Conservation (phyloP, 2,797 vertebrate genomes). For the Alfaro cultratus region DNA sequence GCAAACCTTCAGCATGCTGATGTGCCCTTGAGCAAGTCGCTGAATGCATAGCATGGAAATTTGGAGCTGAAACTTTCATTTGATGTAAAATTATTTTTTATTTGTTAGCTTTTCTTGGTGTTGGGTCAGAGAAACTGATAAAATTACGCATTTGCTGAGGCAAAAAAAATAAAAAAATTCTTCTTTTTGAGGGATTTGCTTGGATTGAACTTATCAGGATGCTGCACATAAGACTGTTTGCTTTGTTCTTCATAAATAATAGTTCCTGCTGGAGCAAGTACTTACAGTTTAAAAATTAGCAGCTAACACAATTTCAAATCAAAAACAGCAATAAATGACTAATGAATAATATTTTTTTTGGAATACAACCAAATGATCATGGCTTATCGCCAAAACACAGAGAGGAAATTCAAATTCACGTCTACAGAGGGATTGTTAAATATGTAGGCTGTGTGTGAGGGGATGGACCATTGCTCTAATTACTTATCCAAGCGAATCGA, state of each 20-base stretch:
- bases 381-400: constrained; percentile 38
- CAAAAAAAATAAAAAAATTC: not conserved
- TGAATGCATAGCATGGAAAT: constrained; percentile 1
- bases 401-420: constrained; percentile 19
- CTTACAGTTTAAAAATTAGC: constrained; percentile 7
- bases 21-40: constrained; percentile 29
- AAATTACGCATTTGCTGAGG: not conserved
- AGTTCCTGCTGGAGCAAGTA: not conserved
- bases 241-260: constrained; percentile 18
- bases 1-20: constrained; percentile 7
- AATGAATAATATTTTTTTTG: constrained; percentile 49
- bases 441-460: constrained; percentile 58
- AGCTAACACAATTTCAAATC: constrained; percentile 21
- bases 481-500: constrained; percentile 76
- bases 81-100: not conserved
- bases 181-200: constrained; percentile 17
- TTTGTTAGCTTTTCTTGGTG: not conserved
- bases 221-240: constrained; percentile 16
- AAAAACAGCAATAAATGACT: constrained; percentile 26
- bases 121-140: not conserved
- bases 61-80: constrained; percentile 5
- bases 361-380: constrained; percentile 46
- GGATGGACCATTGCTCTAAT: constrained; percentile 75
- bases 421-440: constrained; percentile 53
- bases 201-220: constrained; percentile 28